phyloP scores from a whole-genome alignment of 2,888 invertebrate species.

The Cosmia trapezina region DNA sequence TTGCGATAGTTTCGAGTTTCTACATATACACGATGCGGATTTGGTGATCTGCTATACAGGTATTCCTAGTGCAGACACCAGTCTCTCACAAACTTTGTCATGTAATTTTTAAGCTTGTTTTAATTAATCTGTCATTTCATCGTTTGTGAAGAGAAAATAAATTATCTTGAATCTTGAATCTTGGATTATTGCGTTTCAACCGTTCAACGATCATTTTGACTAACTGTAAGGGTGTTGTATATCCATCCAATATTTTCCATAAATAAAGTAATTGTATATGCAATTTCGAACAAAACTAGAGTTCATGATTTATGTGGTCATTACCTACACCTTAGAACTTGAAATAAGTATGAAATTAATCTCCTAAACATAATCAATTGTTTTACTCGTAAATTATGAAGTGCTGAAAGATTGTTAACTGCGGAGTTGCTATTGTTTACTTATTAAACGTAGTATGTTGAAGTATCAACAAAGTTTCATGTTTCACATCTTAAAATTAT shows the following conservation, averaged over 20 bases:
- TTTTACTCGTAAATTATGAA: slow-evolving; percentile 28
- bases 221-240: neutral
- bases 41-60: too few relatives aligned
- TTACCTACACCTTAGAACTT: slow-evolving; percentile 2
- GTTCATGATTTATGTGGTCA: slow-evolving; percentile 4
- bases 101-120: too few relatives aligned
- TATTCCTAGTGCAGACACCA: too few relatives aligned
- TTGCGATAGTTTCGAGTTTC: neutral
- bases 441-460: slow-evolving; percentile 15
- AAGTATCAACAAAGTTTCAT: slow-evolving; percentile 22
- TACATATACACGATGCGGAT: neutral
- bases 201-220: neutral
- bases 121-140: too few relatives aligned
- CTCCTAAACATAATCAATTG: slow-evolving; percentile 12
- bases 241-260: neutral
- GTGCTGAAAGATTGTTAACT: slow-evolving; percentile 8
- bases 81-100: too few relatives aligned
- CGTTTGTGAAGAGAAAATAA: too few relatives aligned
- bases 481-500: slow-evolving; percentile 22
- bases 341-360: neutral
- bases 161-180: too few relatives aligned
- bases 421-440: slow-evolving; percentile 21
- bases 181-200: neutral
- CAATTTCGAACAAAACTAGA: neutral
- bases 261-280: neutral